Conservation (phyloP, 2,113 vertebrate genomes). For the Phoenicopterus ruber region DNA sequence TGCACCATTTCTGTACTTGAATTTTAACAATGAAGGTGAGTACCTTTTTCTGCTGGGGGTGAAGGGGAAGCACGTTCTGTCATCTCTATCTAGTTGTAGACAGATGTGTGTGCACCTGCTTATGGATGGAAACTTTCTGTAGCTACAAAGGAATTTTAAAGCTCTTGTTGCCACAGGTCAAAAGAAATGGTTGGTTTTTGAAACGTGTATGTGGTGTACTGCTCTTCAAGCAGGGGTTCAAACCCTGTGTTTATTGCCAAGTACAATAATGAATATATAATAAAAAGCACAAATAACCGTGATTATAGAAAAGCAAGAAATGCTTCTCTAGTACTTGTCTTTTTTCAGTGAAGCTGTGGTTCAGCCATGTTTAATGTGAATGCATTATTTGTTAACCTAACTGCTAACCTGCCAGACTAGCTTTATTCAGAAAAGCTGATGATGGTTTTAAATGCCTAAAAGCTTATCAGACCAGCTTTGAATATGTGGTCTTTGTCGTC, state of each 20-base stretch:
- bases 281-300: neutral
- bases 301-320: neutral
- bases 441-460: neutral
- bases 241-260: neutral
- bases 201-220: neutral
- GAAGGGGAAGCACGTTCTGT: neutral
- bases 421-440: neutral
- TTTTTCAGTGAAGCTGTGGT: neutral
- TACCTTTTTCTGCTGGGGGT: neutral
- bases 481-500: neutral
- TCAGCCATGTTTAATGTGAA: neutral
- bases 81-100: neutral
- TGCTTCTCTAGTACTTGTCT: neutral
- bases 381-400: neutral
- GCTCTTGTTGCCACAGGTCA: neutral
- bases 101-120: neutral
- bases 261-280: neutral
- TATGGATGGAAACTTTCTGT: neutral
- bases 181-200: neutral
- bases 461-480: neutral
- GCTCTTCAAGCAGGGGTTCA: neutral
- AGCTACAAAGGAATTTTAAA: neutral
- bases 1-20: conserved; percentile 95
- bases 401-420: neutral
- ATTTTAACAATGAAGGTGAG: conserved; percentile 98